Base-by-base conservation (phyloP, 2,797 vertebrate species). In the Enteromius paludinosus region DNA sequence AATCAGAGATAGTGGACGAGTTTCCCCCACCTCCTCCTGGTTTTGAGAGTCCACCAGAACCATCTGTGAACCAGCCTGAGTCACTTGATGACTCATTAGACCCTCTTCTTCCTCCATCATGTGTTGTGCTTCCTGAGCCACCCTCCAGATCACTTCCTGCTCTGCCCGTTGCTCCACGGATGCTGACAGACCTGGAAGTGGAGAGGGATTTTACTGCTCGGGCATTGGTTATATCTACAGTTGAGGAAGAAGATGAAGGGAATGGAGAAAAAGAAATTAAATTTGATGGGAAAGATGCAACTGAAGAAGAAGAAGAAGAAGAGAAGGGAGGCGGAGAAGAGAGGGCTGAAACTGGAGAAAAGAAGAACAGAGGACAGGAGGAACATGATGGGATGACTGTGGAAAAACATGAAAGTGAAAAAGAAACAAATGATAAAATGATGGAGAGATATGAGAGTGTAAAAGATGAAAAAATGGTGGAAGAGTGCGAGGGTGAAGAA, bases 111-210 rank as follows among this genome's bases (percentile, higher is more conserved):
- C 23, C 78, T 47, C 28, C 35, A 18, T 20, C 70, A 7, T 54
- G 47, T 56, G 45, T 33, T 41, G 38, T 28, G 59, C 69, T 64
- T 18, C 70, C 70, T 41, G 75, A 28, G 52, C 49, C 79, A 0
- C 85, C 81, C 2, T 35, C 28, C 17, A 79, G 81, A 15, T 73
- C 84, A 7, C 72, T 85, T 69, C 84, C 86, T 54, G 68, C 15
- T 5, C 73, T 81, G 43, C 78, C 72, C 2, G 23, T 15, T 5
- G 15, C 18, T 25, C 25, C 61, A 59, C 71, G 0, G 47, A 33
- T 43, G 38, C 7, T 80, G 54, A 75, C 47, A 62, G 62, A 80
- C 12, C 54, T 80, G 71, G 54, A 83, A 25, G 8, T 6, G 5
- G 10, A n/a, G 18, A 54, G 20, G 75, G 43, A 79, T 20, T 68